These are phyloP conservation scores for Apogon hyalosoma DNA, from an alignment of 2,797 vertebrate genomes.

Conservation along the genomic window DNA sequence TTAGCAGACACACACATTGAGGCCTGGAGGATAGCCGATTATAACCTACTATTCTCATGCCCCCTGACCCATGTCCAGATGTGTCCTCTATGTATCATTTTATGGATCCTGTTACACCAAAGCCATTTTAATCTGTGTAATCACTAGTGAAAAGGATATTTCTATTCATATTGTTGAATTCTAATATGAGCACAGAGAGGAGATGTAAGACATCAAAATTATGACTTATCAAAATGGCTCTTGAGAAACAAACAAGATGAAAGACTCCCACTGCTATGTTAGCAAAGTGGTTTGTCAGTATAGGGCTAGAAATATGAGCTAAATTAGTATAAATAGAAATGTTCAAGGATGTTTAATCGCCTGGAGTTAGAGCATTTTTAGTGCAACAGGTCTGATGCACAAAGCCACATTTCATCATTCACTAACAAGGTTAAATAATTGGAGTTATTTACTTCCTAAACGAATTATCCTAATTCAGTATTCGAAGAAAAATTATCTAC, in stretches of 20 bases:
- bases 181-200: constrained; percentile 13
- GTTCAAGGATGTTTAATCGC: not conserved
- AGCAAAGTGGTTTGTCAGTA: not conserved
- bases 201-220: constrained; percentile 8
- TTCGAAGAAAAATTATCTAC: constrained; percentile 17
- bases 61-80: constrained; percentile 66
- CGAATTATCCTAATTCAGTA: constrained; percentile 32
- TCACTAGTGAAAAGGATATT: constrained; percentile 32
- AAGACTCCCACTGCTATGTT: constrained; percentile 11
- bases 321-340: not conserved
- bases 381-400: constrained; percentile 84
- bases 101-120: constrained; percentile 36
- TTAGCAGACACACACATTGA: constrained; percentile 20
- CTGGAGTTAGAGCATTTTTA: constrained; percentile 7
- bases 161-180: constrained; percentile 23
- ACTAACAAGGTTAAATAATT: constrained; percentile 19
- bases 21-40: constrained; percentile 43
- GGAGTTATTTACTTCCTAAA: constrained; percentile 27
- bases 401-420: constrained; percentile 15
- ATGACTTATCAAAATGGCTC: constrained; percentile 48
- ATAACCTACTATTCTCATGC: constrained; percentile 42
- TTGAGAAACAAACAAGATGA: constrained; percentile 37
- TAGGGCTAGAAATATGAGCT: not conserved
- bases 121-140: constrained; percentile 26
- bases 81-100: constrained; percentile 49